phyloP scores from a whole-genome alignment of 1,140 invertebrate genomes.

The Lasioglossum baleicum region DNA sequence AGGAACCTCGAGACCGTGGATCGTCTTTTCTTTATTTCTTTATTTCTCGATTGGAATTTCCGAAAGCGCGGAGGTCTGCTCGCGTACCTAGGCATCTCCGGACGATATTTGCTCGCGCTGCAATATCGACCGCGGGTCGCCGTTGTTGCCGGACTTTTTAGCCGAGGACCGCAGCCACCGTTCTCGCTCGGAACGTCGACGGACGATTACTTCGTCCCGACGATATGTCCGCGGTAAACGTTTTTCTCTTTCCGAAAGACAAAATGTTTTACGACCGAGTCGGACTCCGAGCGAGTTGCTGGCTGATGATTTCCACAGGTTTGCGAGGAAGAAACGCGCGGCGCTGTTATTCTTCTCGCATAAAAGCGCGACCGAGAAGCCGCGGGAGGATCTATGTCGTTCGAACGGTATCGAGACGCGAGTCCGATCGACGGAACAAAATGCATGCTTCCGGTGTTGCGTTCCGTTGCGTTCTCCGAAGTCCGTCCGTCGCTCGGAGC shows the following conservation, averaged over 20 bases:
- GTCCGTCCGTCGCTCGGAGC: too few species aligned
- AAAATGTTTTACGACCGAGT: conserved; percentile 22
- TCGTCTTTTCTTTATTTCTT: too few species aligned
- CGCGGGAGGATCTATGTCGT: conserved; percentile 42
- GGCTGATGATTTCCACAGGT: too few species aligned
- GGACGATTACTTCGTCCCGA: conserved; percentile 14
- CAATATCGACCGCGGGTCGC: too few species aligned
- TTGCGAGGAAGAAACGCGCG: not conserved
- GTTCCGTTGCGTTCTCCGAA: not conserved
- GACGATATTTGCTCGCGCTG: too few species aligned
- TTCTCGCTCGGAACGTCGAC: not conserved
- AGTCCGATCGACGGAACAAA: not conserved
- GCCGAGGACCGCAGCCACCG: too few species aligned
- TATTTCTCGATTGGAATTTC: too few species aligned
- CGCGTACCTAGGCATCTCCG: not conserved
- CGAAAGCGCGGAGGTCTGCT: too few species aligned
- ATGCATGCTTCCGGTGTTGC: not conserved
- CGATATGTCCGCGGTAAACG: conserved; percentile 27
- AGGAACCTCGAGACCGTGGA: too few species aligned
- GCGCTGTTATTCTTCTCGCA: conserved; percentile 49
- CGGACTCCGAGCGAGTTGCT: too few species aligned
- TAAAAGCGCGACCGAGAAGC: conserved; percentile 30
- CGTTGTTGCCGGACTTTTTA: too few species aligned
- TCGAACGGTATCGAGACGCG: conserved; percentile 35
- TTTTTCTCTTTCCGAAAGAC: conserved; percentile 37